phyloP scores from a whole-genome alignment of 2,113 vertebrate genomes.

The Conger conger region DNA sequence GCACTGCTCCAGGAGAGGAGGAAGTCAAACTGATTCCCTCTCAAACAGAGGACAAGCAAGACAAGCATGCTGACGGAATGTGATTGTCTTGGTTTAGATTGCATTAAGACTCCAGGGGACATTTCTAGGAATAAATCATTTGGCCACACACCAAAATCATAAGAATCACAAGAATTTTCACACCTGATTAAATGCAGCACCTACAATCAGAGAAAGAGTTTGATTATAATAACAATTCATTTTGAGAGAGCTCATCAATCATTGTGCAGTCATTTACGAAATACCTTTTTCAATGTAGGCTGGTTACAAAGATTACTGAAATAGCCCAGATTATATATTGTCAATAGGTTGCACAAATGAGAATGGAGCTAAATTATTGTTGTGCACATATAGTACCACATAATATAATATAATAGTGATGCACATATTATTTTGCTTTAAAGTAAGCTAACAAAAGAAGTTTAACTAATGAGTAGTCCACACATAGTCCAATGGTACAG shows the following conservation, averaged over 20 bases:
- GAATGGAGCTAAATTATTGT: background rate
- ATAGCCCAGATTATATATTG: background rate
- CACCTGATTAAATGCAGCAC: background rate
- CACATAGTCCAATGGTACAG: background rate
- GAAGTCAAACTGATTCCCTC: background rate
- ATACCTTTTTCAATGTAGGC: background rate
- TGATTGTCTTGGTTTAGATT: background rate
- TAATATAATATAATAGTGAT: too few species aligned
- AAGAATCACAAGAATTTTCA: background rate
- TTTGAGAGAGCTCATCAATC: background rate
- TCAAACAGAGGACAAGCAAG: background rate
- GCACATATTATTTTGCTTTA: too few species aligned
- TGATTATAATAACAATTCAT: background rate
- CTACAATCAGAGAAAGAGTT: background rate
- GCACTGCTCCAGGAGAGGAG: too few species aligned
- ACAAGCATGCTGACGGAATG: background rate
- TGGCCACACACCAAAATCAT: background rate
- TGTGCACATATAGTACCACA: background rate
- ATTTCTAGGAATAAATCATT: background rate
- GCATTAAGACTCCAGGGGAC: background rate
- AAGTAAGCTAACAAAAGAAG: too few species aligned
- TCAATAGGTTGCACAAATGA: background rate
- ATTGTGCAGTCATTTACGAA: background rate
- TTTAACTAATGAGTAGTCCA: background rate
- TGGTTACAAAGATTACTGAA: background rate